phyloP scores from a whole-genome alignment of 2,113 vertebrate genomes.

The Phalacrocorax aristotelis region DNA sequence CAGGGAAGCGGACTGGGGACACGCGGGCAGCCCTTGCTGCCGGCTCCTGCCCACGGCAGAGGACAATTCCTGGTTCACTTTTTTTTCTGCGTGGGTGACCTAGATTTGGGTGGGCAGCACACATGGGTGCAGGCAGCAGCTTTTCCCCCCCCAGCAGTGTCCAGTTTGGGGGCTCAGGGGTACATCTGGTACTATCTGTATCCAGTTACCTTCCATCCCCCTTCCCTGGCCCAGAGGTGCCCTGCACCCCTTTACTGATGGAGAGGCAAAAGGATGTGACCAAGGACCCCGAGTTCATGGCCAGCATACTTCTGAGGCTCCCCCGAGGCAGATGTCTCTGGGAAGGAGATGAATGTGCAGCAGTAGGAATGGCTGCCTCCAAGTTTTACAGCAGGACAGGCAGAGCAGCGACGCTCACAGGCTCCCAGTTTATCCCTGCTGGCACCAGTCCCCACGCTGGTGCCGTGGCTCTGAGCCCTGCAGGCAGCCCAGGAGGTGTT shows the following conservation, averaged over 20 bases:
- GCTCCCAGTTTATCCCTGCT: background rate
- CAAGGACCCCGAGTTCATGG: accelerated
- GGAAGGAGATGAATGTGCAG: background rate
- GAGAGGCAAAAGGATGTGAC: background rate
- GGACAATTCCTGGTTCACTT: background rate
- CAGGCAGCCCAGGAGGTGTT: background rate
- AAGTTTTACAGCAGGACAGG: background rate
- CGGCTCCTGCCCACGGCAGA: accelerated
- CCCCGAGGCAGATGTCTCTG: accelerated
- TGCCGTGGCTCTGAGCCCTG: background rate
- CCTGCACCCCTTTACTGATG: background rate
- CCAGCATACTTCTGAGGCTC: background rate
- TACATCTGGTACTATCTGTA: background rate
- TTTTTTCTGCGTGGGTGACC: background rate
- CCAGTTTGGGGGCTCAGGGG: background rate
- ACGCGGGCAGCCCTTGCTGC: accelerated
- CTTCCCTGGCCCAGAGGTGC: background rate
- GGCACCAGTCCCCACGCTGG: background rate
- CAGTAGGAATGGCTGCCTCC: background rate
- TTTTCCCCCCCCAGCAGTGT: no score
- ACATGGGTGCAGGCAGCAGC: background rate
- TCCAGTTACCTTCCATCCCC: background rate
- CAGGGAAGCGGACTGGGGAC: background rate
- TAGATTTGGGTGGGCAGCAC: accelerated
- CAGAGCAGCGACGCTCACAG: background rate